phyloP scores from a whole-genome alignment of 2,113 vertebrate species.

The Myiopsitta monachus region DNA sequence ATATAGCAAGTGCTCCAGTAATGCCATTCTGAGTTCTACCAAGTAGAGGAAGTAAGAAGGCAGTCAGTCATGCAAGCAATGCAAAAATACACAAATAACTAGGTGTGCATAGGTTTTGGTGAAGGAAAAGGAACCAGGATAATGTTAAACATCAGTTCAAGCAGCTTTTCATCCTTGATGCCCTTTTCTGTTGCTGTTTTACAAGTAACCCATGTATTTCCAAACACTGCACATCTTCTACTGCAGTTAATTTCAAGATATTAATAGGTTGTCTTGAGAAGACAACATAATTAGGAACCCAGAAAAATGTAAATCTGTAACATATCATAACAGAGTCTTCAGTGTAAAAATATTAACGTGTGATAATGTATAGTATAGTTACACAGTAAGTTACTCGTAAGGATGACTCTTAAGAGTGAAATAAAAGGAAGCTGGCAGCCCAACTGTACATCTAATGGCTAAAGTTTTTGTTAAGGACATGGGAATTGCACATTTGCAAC shows the following conservation, averaged over 20 bases:
- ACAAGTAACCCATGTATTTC: not conserved
- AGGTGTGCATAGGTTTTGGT: not conserved
- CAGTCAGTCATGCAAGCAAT: not conserved
- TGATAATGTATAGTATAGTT: not conserved
- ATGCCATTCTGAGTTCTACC: not conserved
- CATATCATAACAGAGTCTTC: not conserved
- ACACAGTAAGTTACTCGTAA: not conserved
- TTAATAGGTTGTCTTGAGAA: not conserved
- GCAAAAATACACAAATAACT: not conserved
- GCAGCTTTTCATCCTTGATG: accelerated
- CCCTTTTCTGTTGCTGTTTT: not conserved
- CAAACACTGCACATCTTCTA: not conserved
- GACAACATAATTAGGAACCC: not conserved
- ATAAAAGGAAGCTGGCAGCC: not conserved
- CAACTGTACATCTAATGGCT: not conserved
- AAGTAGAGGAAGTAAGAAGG: not conserved
- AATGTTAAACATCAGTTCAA: not conserved
- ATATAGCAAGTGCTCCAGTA: not conserved
- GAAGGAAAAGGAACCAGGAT: not conserved
- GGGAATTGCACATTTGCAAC: not conserved
- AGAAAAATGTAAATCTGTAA: not conserved
- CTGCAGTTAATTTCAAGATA: not conserved
- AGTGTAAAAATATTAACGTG: not conserved
- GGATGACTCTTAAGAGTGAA: not conserved
- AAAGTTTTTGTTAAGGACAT: not conserved